Base-by-base conservation (phyloP, 2,797 vertebrate species). In the Neopelma chrysocephalum region DNA sequence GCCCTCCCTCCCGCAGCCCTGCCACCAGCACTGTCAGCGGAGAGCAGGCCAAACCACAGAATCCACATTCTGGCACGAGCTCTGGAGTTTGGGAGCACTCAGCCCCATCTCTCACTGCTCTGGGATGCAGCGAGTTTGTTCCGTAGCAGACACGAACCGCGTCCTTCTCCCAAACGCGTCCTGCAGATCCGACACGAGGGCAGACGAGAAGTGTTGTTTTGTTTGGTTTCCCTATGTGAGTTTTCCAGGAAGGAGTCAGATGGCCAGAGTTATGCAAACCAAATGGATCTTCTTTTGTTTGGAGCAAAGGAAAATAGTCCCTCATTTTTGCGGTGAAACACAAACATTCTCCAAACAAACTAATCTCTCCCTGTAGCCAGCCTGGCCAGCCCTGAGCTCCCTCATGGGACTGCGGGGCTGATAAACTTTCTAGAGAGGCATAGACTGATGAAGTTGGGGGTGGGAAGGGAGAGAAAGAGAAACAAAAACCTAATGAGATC, bases 161-260 rank as follows among this genome's bases (percentile, higher is more conserved):
- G 8, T 43, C 12, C 3, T 9, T 15, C 47, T 48, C 56, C 61
- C 77, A 4, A 16, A 8, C 19, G 48, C 92, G 17, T 85, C 94
- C 90, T 25, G 17, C 53, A 43, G 92, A 58, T 20, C 29, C 19
- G 15, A 62, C 61, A 18, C 5, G 13, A 58, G 23, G 50, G 78
- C 60, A 22, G 57, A 61, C 7, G 64, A 70, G 64, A 62, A 82
- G 78, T 18, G 38, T 47, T 82, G 66, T 29, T 92, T 45, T 79
- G 66, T 84, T 95, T 92, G 83, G 82, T 95, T 94, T 89, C 93
- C 86, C 95, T 42, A 45, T 45, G 89, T 82, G 62, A 48, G 92
- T 54, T 50, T 96, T 97, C 97, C 98, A 97, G 97, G 97, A 97
- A 96, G 94, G 87, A 96, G 87, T 94, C 97, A 86, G 94, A 96